A percentile compares a stretch with the other conserved stretches of the same genome.
Evolutionary conservation across 2,888 invertebrate genomes (phyloP).

Genomic region (Phortica okadai): DNA sequence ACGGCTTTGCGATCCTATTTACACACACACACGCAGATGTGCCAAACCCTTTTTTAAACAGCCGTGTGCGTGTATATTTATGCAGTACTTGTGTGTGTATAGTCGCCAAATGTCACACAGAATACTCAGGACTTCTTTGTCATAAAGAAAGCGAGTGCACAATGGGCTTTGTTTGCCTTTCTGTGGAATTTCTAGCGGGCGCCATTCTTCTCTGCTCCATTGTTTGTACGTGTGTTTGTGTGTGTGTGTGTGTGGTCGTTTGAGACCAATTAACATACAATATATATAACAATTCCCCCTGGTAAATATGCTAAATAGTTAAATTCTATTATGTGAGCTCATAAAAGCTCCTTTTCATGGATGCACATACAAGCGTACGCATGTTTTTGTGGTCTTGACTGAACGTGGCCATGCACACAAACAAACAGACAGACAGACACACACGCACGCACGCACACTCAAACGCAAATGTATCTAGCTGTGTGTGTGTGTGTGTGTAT

Average conservation of each 20-base stretch:
- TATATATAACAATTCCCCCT: slow-evolving; percentile 67
- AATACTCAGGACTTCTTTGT: slow-evolving; percentile 59
- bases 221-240: slow-evolving; percentile 1
- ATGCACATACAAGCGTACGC: neutral
- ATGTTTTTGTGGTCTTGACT: neutral
- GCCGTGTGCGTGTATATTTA: neutral
- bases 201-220: neutral
- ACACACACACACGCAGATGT: neutral
- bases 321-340: slow-evolving; percentile 71
- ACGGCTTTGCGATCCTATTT: neutral
- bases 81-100: neutral
- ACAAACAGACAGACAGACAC: neutral
- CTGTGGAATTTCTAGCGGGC: slow-evolving; percentile 11
- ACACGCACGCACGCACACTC: neutral
- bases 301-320: slow-evolving; percentile 72
- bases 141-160: slow-evolving; percentile 47
- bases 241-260: slow-evolving; percentile 50
- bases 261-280: slow-evolving; percentile 68
- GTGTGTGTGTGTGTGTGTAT: slow-evolving; percentile 29
- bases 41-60: neutral
- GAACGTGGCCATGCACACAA: neutral
- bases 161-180: slow-evolving; percentile 18
- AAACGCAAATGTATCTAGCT: neutral
- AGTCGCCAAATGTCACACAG: slow-evolving; percentile 18
- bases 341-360: slow-evolving; percentile 59